Percentiles rank a stretch among this genome's conserved stretches.
Conservation (phyloP, 2,888 invertebrate genomes). For the Argynnis bischoffii region DNA sequence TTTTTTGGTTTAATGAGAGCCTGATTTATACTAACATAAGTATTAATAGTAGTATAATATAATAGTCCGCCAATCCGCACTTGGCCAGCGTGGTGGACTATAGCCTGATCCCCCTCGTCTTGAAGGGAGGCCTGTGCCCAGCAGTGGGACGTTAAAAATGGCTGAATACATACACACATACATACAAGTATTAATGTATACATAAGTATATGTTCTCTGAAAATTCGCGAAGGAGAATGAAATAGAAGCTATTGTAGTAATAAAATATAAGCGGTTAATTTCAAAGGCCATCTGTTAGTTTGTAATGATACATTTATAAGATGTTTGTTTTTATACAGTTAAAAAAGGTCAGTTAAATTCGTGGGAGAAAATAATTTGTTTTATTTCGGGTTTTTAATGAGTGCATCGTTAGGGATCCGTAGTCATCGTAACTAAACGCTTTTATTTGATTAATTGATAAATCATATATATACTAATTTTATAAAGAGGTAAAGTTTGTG, state of each 20-base stretch:
- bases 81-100: too few relatives aligned
- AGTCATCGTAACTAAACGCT: background rate
- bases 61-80: too few relatives aligned
- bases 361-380: conserved; percentile 32
- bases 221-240: too few relatives aligned
- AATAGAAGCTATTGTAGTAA: background rate
- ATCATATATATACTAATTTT: background rate
- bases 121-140: too few relatives aligned
- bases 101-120: too few relatives aligned
- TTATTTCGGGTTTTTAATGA: conserved; percentile 31
- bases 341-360: conserved; percentile 23
- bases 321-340: conserved; percentile 24
- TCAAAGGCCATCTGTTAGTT: conserved; percentile 18
- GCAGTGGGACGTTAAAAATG: too few relatives aligned
- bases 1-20: background rate
- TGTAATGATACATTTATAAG: conserved; percentile 9
- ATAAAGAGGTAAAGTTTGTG: too few relatives aligned
- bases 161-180: too few relatives aligned
- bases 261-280: conserved; percentile 12
- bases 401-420: conserved; percentile 24
- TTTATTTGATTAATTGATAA: background rate
- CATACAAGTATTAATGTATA: too few relatives aligned
- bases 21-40: background rate
- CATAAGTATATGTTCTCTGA: too few relatives aligned
- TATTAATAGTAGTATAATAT: too few relatives aligned